Base-by-base conservation (phyloP, 2,113 vertebrate genomes). In the Psettodes erumei region DNA sequence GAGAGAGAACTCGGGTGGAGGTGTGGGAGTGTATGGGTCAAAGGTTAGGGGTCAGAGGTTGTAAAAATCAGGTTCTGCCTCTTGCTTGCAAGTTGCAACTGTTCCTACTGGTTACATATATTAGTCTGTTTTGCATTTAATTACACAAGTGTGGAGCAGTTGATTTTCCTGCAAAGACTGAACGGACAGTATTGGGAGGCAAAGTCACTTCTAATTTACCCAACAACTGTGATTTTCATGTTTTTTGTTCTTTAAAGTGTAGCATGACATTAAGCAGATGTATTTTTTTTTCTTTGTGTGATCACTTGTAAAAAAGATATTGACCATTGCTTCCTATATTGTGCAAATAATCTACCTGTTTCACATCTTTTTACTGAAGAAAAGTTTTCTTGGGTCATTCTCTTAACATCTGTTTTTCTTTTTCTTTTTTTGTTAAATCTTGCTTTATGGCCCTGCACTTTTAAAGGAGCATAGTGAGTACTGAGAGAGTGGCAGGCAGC, bases 401-500 rank as follows among this genome's bases (percentile, higher is more conserved):
- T 79, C 54, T 71, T 23, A 70, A 56, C 51, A 56, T 80, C 35
- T 70, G 11, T 73, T 63, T 62, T 58, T 67, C 43, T 82, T 87
- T 89, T 91, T 91, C 19, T 55, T 23, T 37, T 37, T 37, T 15
- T 8, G 0, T 10, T 47, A 4, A 90, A 32, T 64, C 71, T 33
- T 45, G 42, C 32, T 75, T 80, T 33, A 18, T 28, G 51, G 32
- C 18, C 6, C 79, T 80, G 62, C 71, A 67, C 87, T 90, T 91
- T 91, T 83, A 87, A 84, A 87, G 84, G 60, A 90, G 75, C 73
- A 63, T 47, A 86, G 77, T 88, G 86, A 89, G 84, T 82, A 86
- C 86, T 86, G 77, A 81, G 79, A 75, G 78, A 90, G 85, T 87
- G 89, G 94, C 93, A 94, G 82, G 69, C 80, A 84, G 86, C 93